Base-by-base conservation (phyloP, 1,140 invertebrate species). In the Onthophagus taurus region DNA sequence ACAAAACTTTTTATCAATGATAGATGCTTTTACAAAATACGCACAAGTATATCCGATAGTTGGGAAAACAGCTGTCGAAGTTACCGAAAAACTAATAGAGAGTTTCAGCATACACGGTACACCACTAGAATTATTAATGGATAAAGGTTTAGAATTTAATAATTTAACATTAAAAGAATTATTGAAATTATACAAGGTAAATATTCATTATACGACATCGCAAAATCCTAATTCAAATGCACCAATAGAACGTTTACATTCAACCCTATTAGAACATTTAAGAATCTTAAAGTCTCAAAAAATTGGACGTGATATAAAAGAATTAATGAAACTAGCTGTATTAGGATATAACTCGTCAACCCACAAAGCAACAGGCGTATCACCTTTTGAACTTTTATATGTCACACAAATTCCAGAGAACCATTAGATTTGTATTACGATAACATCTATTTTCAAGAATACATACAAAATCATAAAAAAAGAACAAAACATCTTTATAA, bases 1-100 rank as follows among this genome's bases (percentile, higher is more conserved):
- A 18, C 12, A 16, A 8, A 50, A 48, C 38, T 59, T 55, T 14
- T 34, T 53, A 11, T 57, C 54, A 18, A 53, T 59, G 8, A 48
- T 57, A 16, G 57, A 59, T 29, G 29, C 30, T 12, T 47, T 47
- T 17, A n/a, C n/a, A n/a, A 47, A 47, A 36, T 36, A 3, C 41
- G n/a, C n/a, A n/a, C n/a, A n/a, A 46, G 12, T 31, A 34, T 19
- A 34, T 47, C 17, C 2, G 35, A 20, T 31, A 47, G 11, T 6
- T 8, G n/a, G n/a, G n/a, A n/a, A n/a, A 2, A 46, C 47, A 9
- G 36, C 23, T 6, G 26, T 51, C 4, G 47, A 21, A 8, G 35
- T 47, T 9, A 18, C 45, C 13, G 45, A 47, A 23, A 47, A 44
- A 43, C 26, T 45, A 5, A n/a, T 42, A 14, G 20, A 49, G 19